Evolutionary conservation across 1,140 invertebrate genomes (phyloP), one percentile per base, ranked within the genome.

Genomic region (Hyles vespertilio): DNA sequence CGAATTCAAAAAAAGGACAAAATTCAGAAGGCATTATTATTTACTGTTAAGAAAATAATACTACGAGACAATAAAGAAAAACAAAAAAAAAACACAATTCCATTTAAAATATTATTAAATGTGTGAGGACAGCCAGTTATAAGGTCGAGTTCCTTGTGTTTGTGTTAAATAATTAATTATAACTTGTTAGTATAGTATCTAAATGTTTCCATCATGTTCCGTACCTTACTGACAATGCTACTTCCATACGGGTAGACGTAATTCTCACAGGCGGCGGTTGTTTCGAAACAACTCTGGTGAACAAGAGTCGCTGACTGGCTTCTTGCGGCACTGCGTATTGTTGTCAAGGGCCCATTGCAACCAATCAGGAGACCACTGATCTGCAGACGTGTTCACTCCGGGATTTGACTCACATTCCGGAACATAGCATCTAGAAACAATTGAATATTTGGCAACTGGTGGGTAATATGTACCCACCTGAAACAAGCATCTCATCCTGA

Each of bases 361-460:
- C 81, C 77, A 81, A 8, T 58, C 60, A 0, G 71, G 76, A n/a
- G 69, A 55, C 80, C 77, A 81, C 10, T 59, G 59, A 22, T 71
- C 71, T 0, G 52, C 43, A 0, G 56, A 9, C n/a, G 66, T 65
- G 7, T 10, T 10, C 32, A 70, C 63, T 4, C 57, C 50, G n/a
- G 69, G 65, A 53, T 74, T 75, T 51, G 68, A 70, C 56, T 85
- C 83, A 56, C 83, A 86, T 57, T 86, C 80, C n/a, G 83, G 74
- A 3, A 86, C 64, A 49, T 75, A 67, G 22, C 83, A 86, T 60
- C 83, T 86, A 63, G 3, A 33, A 50, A 50, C 47, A 2, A 48
- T 2, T 7, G 0, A 10, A 22, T 22, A n/a, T 48, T 22, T 11
- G 33, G 10, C 11, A 51, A n/a, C n/a, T n/a, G n/a, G n/a, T n/a